Evolutionary conservation across 2,797 vertebrate species (phyloP).

Genomic region (Morus bassanus): DNA sequence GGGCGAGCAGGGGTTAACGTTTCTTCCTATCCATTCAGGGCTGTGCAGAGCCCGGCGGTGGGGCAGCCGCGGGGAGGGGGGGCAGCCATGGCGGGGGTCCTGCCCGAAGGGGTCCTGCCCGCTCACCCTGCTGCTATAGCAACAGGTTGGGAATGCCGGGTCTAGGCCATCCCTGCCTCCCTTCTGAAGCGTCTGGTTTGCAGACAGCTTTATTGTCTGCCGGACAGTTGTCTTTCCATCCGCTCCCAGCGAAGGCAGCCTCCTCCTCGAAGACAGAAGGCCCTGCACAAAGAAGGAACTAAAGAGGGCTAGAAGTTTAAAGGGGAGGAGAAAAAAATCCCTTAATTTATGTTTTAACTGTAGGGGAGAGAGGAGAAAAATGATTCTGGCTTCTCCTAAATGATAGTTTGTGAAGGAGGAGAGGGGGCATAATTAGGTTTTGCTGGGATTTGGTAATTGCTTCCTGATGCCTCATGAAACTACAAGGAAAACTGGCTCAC

Average conservation of each 20-base stretch:
- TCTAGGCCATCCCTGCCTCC: not conserved
- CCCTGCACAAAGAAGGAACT: not conserved
- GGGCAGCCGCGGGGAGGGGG: not conserved
- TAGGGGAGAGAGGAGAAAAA: not conserved
- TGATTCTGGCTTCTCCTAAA: not conserved
- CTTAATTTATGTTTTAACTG: not conserved
- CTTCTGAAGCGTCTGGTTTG: not conserved
- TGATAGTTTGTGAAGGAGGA: not conserved
- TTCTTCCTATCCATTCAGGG: not conserved
- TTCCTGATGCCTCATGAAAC: slow-evolving; percentile 21
- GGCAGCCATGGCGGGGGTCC: no score
- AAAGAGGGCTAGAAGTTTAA: slow-evolving; percentile 9
- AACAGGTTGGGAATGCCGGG: slow-evolving; percentile 64
- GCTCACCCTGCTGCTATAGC: slow-evolving; percentile 68
- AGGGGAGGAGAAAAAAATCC: not conserved
- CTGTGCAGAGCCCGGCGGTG: not conserved
- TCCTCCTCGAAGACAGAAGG: slow-evolving; percentile 31
- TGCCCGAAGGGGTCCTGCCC: not conserved
- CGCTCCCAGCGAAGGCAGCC: slow-evolving; percentile 36
- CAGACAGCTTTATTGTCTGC: slow-evolving; percentile 60
- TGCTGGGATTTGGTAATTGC: not conserved
- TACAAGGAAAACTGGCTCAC: not conserved
- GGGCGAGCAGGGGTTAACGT: slow-evolving; percentile 44
- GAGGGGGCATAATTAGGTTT: slow-evolving; percentile 23
- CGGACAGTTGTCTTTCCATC: slow-evolving; percentile 1